Evolutionary conservation across 2,888 invertebrate genomes (phyloP).

Genomic region (Pachycephus smyrnensis): DNA sequence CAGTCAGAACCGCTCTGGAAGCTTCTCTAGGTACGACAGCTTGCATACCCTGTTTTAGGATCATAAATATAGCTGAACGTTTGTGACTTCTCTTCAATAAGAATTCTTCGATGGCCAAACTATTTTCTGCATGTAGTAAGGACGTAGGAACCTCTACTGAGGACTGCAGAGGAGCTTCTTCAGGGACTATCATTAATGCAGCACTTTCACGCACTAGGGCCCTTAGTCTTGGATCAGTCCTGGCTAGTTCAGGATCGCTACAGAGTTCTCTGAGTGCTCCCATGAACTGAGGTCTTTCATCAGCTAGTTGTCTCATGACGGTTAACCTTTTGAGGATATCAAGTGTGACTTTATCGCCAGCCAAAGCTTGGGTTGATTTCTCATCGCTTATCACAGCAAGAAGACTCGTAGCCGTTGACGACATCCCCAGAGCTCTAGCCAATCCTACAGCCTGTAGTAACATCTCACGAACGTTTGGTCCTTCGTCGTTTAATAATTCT

Average conservation of each 20-base stretch:
- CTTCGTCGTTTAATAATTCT: conserved; percentile 69
- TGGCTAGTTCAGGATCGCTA: conserved; percentile 76
- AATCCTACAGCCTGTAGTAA: conserved; percentile 77
- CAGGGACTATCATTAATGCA: conserved; percentile 76
- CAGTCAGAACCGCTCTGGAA: conserved; percentile 78
- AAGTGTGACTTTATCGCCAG: conserved; percentile 72
- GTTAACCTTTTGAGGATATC: conserved; percentile 78
- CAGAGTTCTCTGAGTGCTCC: conserved; percentile 74
- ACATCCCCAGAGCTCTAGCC: conserved; percentile 77
- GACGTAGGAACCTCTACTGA: conserved; percentile 80
- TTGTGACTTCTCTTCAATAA: conserved; percentile 72
- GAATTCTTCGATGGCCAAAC: conserved; percentile 82
- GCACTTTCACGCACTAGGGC: conserved; percentile 81
- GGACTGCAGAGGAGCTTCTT: conserved; percentile 72
- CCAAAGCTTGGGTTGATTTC: conserved; percentile 70
- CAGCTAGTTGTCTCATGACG: conserved; percentile 79
- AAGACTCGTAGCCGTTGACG: conserved; percentile 73
- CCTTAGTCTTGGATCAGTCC: conserved; percentile 77
- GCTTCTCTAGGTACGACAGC: conserved; percentile 83
- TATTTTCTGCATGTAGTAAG: conserved; percentile 76
- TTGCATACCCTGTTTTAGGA: conserved; percentile 80
- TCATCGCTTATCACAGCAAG: conserved; percentile 70
- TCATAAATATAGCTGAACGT: conserved; percentile 74
- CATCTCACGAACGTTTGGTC: conserved; percentile 65
- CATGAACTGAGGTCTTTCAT: conserved; percentile 74